Evolutionary conservation across 23 tunicate genomes (phyloP), one percentile per base, ranked within the genome.

Genomic region (Styela plicata): DNA sequence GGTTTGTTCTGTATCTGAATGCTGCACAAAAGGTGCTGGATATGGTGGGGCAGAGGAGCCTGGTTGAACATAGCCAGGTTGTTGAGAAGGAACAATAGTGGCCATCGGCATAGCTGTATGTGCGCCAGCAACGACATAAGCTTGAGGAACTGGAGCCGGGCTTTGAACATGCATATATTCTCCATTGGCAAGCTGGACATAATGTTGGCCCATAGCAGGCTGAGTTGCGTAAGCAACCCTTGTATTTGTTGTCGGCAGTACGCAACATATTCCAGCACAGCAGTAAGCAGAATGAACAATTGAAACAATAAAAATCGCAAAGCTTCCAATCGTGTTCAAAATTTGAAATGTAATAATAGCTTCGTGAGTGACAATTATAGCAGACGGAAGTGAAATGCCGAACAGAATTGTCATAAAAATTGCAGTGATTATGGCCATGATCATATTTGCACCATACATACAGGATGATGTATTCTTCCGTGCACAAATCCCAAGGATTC

Each of bases 241-340:
- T 44, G 57, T 44, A 13, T 7, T 5, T 7, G 7, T 44, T 44
- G 57, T 44, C 7, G 57, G 57, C 7, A 13, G 57, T 13, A 44
- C 57, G 13, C 57, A 44, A 44, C 57, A 71, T 22, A 71, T 13
- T 30, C 34, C 77, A 3, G 34, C 77, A 32, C 77, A 71, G 34
- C 77, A 71, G 35, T 28, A 71, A 33, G 77, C 77, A 31, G 77
- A 71, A 71, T 71, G 77, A 2, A 71, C 77, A 71, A 71, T 71
- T 5, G 77, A 71, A 5, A 30, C 23, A 28, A 71, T 71, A 3
- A 71, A 71, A 27, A 33, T 34, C 32, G 36, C 77, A 27, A 71
- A 71, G 36, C 32, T 21, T 22, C 36, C 23, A n/a, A 71, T 3
- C 7, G 77, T 71, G 23, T 28, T 71, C 7, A 71, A 29, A 28